A percentile compares a stretch with the other conserved stretches of the same genome.
These are phyloP conservation scores for Prionace glauca DNA, from an alignment of 2,797 vertebrate genomes.

Conservation along the genomic window DNA sequence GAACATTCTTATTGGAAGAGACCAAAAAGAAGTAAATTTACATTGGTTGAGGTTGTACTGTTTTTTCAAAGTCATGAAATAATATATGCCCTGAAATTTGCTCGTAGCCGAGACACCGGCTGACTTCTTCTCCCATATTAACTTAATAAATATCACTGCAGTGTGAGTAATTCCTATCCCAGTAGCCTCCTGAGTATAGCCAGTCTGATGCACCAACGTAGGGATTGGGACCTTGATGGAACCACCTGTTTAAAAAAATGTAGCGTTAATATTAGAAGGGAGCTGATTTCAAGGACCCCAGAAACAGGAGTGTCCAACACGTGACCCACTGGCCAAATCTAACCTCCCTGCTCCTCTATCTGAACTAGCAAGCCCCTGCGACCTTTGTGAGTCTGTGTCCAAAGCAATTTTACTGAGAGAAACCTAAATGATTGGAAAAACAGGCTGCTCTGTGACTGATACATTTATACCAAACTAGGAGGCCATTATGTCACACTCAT, in stretches of 20 bases:
- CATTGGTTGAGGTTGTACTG: constrained; percentile 33
- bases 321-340: not conserved
- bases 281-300: not conserved
- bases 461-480: not conserved
- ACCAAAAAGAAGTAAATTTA: constrained; percentile 15
- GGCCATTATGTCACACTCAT: not conserved
- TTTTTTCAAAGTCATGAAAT: not conserved
- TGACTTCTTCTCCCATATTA: not conserved
- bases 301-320: not conserved
- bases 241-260: constrained; percentile 71
- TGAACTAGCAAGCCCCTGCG: not conserved
- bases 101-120: not conserved
- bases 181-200: constrained; percentile 90
- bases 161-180: constrained; percentile 85
- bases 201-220: constrained; percentile 89
- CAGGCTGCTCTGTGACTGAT: not conserved
- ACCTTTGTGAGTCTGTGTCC: not conserved
- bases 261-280: not conserved
- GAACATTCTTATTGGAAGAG: not conserved
- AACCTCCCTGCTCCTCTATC: not conserved
- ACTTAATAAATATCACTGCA: constrained; percentile 91
- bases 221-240: constrained; percentile 84
- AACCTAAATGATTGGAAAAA: not conserved
- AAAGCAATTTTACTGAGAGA: not conserved
- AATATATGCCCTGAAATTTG: constrained; percentile 23